phyloP scores from a whole-genome alignment of 1,140 invertebrate genomes.

The Bombus consobrinus region DNA sequence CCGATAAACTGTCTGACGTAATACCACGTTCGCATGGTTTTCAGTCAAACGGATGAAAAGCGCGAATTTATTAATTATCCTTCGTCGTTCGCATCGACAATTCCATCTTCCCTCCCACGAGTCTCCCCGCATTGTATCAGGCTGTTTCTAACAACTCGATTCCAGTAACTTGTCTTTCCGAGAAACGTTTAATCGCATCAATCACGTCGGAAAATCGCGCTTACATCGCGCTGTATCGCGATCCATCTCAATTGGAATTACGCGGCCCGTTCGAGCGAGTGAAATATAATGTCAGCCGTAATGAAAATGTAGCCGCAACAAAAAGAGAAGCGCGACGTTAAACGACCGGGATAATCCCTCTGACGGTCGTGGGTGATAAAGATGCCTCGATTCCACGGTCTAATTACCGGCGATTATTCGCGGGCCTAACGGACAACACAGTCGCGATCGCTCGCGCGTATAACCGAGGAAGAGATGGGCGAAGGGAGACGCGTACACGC shows the following conservation, averaged over 20 bases:
- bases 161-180: slow-evolving; percentile 1
- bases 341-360: slow-evolving; percentile 48
- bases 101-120: not conserved
- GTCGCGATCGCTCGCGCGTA: not conserved
- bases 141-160: not conserved
- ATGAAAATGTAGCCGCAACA: slow-evolving; percentile 37
- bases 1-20: slow-evolving; percentile 15
- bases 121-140: not conserved
- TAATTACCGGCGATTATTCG: slow-evolving; percentile 66
- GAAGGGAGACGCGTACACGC: slow-evolving; percentile 4
- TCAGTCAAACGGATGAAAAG: not conserved
- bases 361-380: slow-evolving; percentile 46
- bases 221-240: not conserved
- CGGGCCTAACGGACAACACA: slow-evolving; percentile 24
- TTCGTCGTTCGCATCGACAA: not conserved
- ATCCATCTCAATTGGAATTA: slow-evolving; percentile 51
- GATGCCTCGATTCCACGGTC: slow-evolving; percentile 58
- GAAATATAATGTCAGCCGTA: slow-evolving; percentile 49
- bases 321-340: slow-evolving; percentile 31
- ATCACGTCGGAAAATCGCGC: slow-evolving; percentile 36
- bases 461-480: not conserved
- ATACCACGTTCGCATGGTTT: not conserved
- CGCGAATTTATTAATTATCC: slow-evolving; percentile 37
- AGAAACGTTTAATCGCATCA: slow-evolving; percentile 27
- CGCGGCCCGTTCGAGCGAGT: slow-evolving; percentile 8